Evolutionary conservation across 2,888 invertebrate genomes (phyloP).

Genomic region (Palloptera scutellata): DNA sequence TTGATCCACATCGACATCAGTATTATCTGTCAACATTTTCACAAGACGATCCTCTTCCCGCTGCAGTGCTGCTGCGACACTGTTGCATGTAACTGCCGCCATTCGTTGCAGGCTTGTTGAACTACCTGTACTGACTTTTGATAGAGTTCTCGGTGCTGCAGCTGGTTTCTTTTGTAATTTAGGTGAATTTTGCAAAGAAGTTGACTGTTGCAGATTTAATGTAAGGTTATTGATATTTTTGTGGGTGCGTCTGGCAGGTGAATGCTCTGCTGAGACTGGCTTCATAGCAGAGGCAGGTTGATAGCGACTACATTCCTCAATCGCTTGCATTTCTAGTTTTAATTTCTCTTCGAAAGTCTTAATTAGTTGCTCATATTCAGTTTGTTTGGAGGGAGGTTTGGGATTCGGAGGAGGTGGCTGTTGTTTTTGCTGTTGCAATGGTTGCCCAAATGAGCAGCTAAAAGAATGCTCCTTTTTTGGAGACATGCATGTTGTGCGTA

Average conservation of each 20-base stretch:
- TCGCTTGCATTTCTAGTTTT: constrained; percentile 66
- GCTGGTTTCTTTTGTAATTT: constrained; percentile 55
- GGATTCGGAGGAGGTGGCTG: constrained; percentile 43
- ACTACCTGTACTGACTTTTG: constrained; percentile 38
- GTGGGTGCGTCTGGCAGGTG: constrained; percentile 51
- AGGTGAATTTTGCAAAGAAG: constrained; percentile 49
- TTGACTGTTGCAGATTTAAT: constrained; percentile 50
- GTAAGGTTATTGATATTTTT: constrained; percentile 62
- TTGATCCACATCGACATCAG: constrained; percentile 30
- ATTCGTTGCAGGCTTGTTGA: constrained; percentile 32
- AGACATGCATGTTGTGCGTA: constrained; percentile 66
- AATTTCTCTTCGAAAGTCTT: constrained; percentile 68
- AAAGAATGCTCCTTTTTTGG: constrained; percentile 65
- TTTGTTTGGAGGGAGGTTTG: constrained; percentile 44
- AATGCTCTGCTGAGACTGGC: constrained; percentile 31
- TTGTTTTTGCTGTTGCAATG: constrained; percentile 34
- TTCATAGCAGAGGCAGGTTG: constrained; percentile 32
- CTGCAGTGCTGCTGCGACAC: background rate
- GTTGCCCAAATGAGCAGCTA: constrained; percentile 43
- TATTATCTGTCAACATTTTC: constrained; percentile 10
- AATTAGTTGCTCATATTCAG: constrained; percentile 64
- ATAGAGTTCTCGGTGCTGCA: constrained; percentile 53
- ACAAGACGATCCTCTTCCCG: background rate
- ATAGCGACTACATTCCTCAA: constrained; percentile 52
- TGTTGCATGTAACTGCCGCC: constrained; percentile 16